These are phyloP conservation scores for Apis laboriosa DNA, from an alignment of 1,140 invertebrate species.

Conservation along the genomic window DNA sequence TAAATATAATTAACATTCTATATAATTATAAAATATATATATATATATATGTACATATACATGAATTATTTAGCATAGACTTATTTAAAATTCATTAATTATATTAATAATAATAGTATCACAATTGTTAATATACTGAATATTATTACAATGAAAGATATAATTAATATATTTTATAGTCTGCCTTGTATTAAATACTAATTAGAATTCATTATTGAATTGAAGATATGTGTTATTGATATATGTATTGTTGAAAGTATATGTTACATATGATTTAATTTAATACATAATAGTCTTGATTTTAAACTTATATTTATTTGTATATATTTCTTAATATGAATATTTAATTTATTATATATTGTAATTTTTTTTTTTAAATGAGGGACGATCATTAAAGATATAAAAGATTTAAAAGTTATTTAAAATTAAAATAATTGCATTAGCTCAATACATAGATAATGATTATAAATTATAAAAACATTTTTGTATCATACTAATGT, in stretches of 20 bases:
- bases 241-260: conserved; percentile 62
- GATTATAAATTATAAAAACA: background rate
- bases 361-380: background rate
- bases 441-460: conserved; percentile 1
- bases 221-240: conserved; percentile 53
- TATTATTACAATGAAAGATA: conserved; percentile 26
- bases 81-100: conserved; percentile 31
- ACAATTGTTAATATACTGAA: conserved; percentile 29
- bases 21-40: no score
- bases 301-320: conserved; percentile 40
- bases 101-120: conserved; percentile 10
- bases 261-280: conserved; percentile 50
- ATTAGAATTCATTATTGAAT: conserved; percentile 29
- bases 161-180: conserved; percentile 29
- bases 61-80: conserved; percentile 1
- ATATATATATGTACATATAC: no score
- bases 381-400: conserved; percentile 1
- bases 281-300: conserved; percentile 71
- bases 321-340: background rate
- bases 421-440: conserved; percentile 14
- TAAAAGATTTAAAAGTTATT: conserved; percentile 12
- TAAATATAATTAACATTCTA: no score
- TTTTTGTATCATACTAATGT: conserved; percentile 19
- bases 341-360: background rate
- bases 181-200: conserved; percentile 52